A percentile compares a stretch with the other conserved stretches of the same genome.
Conservation (phyloP, 2,888 invertebrate species). For the Drosophila flavopinicola region DNA sequence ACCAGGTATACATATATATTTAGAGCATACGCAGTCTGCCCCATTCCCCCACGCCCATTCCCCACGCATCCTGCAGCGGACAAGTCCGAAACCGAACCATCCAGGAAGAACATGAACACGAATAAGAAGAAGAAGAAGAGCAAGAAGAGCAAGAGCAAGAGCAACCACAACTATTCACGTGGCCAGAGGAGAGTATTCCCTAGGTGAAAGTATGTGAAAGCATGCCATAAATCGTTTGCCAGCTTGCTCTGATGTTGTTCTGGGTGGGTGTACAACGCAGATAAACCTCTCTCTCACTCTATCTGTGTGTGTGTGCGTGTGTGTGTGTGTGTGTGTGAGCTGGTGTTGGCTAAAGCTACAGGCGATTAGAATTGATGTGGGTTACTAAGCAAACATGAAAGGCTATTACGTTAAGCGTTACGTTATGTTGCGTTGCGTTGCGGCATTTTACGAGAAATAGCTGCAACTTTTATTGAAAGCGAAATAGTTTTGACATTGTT, state of each 20-base stretch:
- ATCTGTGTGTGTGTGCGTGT: constrained; percentile 7
- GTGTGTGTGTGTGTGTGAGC: constrained; percentile 17
- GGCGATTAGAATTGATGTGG: constrained; percentile 80
- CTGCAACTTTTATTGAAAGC: constrained; percentile 50
- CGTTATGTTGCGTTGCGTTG: constrained; percentile 64
- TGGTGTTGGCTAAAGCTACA: constrained; percentile 55
- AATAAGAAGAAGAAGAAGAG: constrained; percentile 11
- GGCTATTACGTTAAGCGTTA: constrained; percentile 78
- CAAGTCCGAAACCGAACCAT: constrained; percentile 8
- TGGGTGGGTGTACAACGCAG: constrained; percentile 42
- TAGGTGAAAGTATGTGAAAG: constrained; percentile 80
- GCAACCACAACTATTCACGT: constrained; percentile 67
- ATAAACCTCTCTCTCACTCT: constrained; percentile 23
- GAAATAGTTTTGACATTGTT: constrained; percentile 49
- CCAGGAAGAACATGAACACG: constrained; percentile 27
- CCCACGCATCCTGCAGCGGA: not conserved
- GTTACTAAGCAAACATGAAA: constrained; percentile 81
- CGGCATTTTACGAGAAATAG: constrained; percentile 54
- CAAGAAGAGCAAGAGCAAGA: constrained; percentile 12
- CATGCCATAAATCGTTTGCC: constrained; percentile 77
- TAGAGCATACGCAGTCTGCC: constrained; percentile 1
- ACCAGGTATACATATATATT: constrained; percentile 19
- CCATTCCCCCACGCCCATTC: no score
- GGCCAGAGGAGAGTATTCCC: constrained; percentile 75
- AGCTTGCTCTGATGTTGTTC: constrained; percentile 56